Evolutionary conservation across 2,888 invertebrate species (phyloP).

Genomic region (Temnothorax ravouxi): DNA sequence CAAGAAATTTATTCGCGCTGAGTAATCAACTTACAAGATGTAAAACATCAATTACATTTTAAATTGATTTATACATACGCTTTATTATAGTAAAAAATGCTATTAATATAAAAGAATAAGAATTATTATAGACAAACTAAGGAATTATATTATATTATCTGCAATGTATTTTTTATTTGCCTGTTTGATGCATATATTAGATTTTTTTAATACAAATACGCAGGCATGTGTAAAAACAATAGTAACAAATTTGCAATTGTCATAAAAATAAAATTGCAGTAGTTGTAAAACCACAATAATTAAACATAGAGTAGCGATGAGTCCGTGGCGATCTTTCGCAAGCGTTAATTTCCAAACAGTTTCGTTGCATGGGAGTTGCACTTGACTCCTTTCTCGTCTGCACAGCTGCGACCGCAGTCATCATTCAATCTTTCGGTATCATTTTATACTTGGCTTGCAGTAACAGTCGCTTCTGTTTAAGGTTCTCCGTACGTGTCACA

Average conservation of each 20-base stretch:
- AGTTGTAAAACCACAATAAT: neutral
- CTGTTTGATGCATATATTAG: neutral
- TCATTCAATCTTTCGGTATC: constrained; percentile 59
- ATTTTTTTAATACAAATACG: neutral
- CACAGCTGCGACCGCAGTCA: constrained; percentile 48
- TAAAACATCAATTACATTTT: neutral
- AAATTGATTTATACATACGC: neutral
- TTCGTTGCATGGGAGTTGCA: constrained; percentile 16
- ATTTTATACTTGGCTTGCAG: constrained; percentile 60
- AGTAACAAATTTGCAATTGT: constrained; percentile 3
- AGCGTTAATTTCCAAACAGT: constrained; percentile 31
- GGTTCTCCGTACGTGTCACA: constrained; percentile 36
- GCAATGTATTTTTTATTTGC: neutral
- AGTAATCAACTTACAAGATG: constrained; percentile 9
- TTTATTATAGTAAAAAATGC: neutral
- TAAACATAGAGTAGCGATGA: neutral
- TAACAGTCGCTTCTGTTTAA: constrained; percentile 58
- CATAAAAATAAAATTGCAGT: neutral
- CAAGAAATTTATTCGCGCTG: constrained; percentile 11
- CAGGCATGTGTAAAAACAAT: neutral
- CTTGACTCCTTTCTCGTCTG: constrained; percentile 67
- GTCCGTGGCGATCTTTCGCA: neutral
- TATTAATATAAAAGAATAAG: constrained; percentile 1
- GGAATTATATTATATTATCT: neutral
- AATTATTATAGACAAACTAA: neutral